Evolutionary conservation across 2,113 vertebrate genomes (phyloP), one percentile per base, ranked within the genome.

Genomic region (Tamias sibiricus): DNA sequence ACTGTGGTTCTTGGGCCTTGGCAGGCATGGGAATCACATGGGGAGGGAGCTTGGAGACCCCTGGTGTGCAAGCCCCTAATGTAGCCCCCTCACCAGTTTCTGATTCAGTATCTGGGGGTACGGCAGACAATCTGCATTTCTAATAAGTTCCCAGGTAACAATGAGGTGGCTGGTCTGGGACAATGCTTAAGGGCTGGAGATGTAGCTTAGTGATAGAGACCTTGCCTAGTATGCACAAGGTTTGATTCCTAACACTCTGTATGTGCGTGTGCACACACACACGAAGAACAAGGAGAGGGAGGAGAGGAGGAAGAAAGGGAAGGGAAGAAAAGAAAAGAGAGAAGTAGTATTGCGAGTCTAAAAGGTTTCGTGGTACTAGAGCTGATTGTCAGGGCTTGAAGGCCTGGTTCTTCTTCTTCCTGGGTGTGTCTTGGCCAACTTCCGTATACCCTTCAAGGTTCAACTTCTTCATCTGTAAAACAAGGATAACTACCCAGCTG

Each of bases 21-120:
- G n/a, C 1, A 3, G n/a, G 72, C 8, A 4, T 35, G 11, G 13
- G 20, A 37, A 52, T 49, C 74, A 49, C 26, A n/a, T 0, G 1
- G 9, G 6, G 57, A 24, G 8, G 37, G 47, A 37, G 4, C 35
- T 54, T 68, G 0, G 22, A 16, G 47, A 66, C 77, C 10, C 42
- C 16, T n/a, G 0, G 7, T 37, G 9, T 12, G 4, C 52, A 28
- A 28, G 11, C 13, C 26, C 16, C 20, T 57, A 57, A 57, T 22
- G 8, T 20, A 57, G 20, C 20, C 66, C 40, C 54, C 54, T 20
- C 47, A 20, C 47, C 10, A 40, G 7, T 17, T 22, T 89, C 52
- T 44, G 30, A 54, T 47, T 44, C 49, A 30, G 37, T 2, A 37
- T 37, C 49, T 16, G 7, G 12, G 12, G 26, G 30, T 1, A 10